Conservation (phyloP, 2,113 vertebrate genomes). For the Centropristis striata region DNA sequence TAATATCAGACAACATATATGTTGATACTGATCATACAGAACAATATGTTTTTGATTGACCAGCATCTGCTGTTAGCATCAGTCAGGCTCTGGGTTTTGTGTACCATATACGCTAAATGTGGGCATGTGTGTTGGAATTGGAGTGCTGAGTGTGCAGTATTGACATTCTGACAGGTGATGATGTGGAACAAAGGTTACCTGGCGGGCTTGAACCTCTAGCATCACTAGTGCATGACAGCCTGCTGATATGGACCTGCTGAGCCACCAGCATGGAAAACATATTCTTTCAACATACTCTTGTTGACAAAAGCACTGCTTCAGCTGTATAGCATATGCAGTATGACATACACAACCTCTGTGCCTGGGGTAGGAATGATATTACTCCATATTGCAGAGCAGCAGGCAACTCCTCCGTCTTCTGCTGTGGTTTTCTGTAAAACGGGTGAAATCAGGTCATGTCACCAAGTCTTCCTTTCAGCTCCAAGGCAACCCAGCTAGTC, state of each 20-base stretch:
- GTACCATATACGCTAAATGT: too few species aligned
- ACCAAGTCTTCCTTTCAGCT: slow-evolving; percentile 35
- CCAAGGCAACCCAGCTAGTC: slow-evolving; percentile 46
- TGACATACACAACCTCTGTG: slow-evolving; percentile 40
- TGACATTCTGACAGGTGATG: background rate
- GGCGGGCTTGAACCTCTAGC: slow-evolving; percentile 1
- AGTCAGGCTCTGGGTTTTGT: too few species aligned
- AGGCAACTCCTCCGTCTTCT: slow-evolving; percentile 28
- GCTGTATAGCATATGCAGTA: slow-evolving; percentile 47
- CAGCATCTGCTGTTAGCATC: too few species aligned
- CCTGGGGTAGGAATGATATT: slow-evolving; percentile 45
- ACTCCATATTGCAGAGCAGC: slow-evolving; percentile 57
- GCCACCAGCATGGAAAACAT: slow-evolving; percentile 13
- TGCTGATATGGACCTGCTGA: slow-evolving; percentile 26
- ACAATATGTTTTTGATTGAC: too few species aligned
- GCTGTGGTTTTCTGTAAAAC: slow-evolving; percentile 35
- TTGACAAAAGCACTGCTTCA: slow-evolving; percentile 30
- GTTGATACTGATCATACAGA: too few species aligned
- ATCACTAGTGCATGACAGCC: slow-evolving; percentile 3
- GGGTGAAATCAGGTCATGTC: slow-evolving; percentile 68
- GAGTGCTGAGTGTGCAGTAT: background rate
- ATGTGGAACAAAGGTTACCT: slow-evolving; percentile 29
- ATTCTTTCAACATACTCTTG: background rate
- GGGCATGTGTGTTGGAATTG: background rate
- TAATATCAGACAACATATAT: too few species aligned